Evolutionary conservation across 2,113 vertebrate species (phyloP).

Genomic region (Oenanthe oenanthe): DNA sequence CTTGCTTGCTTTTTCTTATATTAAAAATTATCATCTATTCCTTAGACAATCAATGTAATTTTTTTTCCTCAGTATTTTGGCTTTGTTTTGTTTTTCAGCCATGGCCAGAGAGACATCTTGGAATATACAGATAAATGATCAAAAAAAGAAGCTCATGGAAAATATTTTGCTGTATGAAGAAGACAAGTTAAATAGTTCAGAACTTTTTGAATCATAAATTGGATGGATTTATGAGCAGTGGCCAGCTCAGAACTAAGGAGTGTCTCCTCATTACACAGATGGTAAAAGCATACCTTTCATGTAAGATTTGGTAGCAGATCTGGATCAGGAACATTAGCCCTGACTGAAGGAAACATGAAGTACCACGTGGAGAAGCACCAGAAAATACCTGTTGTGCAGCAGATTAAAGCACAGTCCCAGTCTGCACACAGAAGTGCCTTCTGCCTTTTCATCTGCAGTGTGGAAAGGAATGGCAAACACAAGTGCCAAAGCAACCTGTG

Average conservation of each 20-base stretch:
- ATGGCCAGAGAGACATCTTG: slow-evolving; percentile 64
- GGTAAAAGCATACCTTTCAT: neutral
- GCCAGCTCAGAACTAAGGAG: neutral
- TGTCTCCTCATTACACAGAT: neutral
- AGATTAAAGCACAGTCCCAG: neutral
- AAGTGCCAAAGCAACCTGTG: neutral
- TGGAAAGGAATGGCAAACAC: neutral
- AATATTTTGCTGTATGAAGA: slow-evolving; percentile 78
- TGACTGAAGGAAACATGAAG: neutral
- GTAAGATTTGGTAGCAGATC: neutral
- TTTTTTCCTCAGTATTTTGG: neutral
- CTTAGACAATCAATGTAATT: neutral
- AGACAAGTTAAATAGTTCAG: slow-evolving; percentile 75
- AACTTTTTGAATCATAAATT: slow-evolving; percentile 75
- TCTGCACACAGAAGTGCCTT: neutral
- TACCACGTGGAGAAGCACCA: neutral
- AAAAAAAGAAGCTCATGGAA: slow-evolving; percentile 81
- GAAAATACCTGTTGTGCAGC: neutral
- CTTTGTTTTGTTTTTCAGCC: slow-evolving; percentile 47
- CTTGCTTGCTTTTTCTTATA: neutral
- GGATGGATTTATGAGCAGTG: neutral
- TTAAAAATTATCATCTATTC: neutral
- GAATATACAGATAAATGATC: slow-evolving; percentile 78
- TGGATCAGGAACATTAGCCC: neutral
- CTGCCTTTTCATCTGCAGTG: neutral